A percentile compares a stretch with the other conserved stretches of the same genome.
Conservation (phyloP, 2,113 vertebrate genomes). For the Charina bottae region DNA sequence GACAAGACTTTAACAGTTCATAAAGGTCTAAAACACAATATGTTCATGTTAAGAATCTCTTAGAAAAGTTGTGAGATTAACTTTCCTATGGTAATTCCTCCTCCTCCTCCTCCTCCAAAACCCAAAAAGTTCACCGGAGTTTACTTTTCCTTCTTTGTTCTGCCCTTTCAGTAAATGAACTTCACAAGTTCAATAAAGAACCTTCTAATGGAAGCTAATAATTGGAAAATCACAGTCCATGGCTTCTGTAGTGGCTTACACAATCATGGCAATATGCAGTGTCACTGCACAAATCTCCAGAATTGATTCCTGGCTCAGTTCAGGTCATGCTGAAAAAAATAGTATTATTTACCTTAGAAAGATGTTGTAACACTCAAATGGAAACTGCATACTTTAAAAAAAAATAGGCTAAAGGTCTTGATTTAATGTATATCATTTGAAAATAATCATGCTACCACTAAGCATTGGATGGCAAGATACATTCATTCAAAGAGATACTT, state of each 20-base stretch:
- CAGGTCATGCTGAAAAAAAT: slow-evolving; percentile 44
- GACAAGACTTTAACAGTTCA: too few species aligned
- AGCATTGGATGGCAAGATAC: background rate
- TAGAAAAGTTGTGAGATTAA: background rate
- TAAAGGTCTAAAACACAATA: too few species aligned
- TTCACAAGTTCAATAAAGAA: background rate
- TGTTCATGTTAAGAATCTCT: too few species aligned
- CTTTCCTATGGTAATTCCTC: background rate
- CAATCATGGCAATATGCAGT: slow-evolving; percentile 37
- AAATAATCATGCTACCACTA: background rate
- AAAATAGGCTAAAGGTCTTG: background rate
- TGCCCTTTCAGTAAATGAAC: background rate
- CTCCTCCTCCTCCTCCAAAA: background rate
- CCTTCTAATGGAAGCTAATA: slow-evolving; percentile 2
- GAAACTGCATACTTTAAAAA: background rate
- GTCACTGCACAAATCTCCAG: slow-evolving; percentile 50
- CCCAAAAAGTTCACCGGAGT: slow-evolving; percentile 18
- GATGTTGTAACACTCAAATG: slow-evolving; percentile 30
- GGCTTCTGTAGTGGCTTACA: slow-evolving; percentile 16
- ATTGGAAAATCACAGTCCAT: background rate
- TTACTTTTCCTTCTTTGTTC: background rate
- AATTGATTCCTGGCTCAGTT: slow-evolving; percentile 54
- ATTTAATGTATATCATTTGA: background rate
- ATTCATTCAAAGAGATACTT: too few species aligned
- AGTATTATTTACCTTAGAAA: slow-evolving; percentile 30